Conservation (phyloP, 2,888 invertebrate genomes). For the Charanyca ferruginea region DNA sequence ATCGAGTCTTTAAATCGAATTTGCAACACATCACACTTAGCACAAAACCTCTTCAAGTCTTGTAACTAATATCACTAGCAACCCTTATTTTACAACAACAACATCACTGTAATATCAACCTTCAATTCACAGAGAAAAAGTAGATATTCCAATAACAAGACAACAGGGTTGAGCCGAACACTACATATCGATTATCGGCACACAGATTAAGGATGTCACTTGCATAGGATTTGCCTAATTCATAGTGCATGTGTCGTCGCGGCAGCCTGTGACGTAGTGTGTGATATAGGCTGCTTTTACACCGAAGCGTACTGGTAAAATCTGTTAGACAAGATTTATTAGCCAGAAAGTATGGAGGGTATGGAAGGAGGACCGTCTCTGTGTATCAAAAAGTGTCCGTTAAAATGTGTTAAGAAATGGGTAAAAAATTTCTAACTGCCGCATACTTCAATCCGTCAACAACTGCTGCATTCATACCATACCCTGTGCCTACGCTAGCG, state of each 20-base stretch:
- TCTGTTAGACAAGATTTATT: too few relatives aligned
- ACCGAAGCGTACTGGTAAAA: slow-evolving; percentile 20
- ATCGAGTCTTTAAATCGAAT: background rate
- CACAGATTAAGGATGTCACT: slow-evolving; percentile 67
- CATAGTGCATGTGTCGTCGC: slow-evolving; percentile 67
- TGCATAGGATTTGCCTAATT: slow-evolving; percentile 68
- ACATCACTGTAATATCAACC: background rate
- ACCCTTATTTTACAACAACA: slow-evolving; percentile 5
- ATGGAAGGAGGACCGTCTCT: too few relatives aligned
- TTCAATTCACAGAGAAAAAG: fast-evolving
- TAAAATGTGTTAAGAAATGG: too few relatives aligned
- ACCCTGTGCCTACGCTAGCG: too few relatives aligned
- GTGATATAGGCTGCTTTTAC: slow-evolving; percentile 33
- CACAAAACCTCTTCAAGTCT: slow-evolving; percentile 3
- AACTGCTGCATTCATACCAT: too few relatives aligned
- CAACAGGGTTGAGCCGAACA: slow-evolving; percentile 19
- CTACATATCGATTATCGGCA: slow-evolving; percentile 61
- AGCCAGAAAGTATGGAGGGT: too few relatives aligned
- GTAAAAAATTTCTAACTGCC: too few relatives aligned
- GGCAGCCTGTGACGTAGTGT: slow-evolving; percentile 46
- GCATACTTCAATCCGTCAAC: too few relatives aligned
- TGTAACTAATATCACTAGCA: slow-evolving; percentile 10
- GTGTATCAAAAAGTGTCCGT: too few relatives aligned
- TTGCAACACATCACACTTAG: background rate
- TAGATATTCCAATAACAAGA: slow-evolving; percentile 3